Evolutionary conservation across 1,140 invertebrate genomes (phyloP).

Genomic region (Drosophila lacertosa): DNA sequence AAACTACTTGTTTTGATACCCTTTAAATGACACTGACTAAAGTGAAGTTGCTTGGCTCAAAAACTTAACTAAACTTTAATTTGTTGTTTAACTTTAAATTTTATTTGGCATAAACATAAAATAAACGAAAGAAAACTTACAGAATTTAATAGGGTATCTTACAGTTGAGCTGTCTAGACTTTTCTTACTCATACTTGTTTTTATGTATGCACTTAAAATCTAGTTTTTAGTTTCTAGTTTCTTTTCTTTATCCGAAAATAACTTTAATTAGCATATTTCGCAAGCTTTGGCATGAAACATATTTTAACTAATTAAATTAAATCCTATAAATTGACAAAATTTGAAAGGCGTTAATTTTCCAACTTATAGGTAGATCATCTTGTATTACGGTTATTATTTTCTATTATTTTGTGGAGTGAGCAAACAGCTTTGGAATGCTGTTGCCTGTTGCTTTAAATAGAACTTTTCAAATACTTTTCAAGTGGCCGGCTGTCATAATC

Average conservation of each 20-base stretch:
- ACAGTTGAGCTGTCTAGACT: background rate
- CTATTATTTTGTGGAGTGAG: constrained; percentile 38
- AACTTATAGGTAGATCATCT: background rate
- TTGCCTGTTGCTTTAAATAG: constrained; percentile 55
- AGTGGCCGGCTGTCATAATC: constrained; percentile 72
- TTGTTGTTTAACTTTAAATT: no score
- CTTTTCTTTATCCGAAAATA: background rate
- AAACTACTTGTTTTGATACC: constrained; percentile 7
- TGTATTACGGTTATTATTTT: constrained; percentile 19
- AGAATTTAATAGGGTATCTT: background rate
- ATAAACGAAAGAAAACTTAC: background rate
- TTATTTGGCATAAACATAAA: no score
- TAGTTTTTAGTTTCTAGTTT: constrained; percentile 11
- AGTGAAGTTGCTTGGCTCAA: no score
- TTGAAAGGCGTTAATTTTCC: background rate
- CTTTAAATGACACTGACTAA: background rate
- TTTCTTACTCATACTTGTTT: background rate
- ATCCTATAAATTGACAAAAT: constrained; percentile 12
- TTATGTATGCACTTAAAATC: constrained; percentile 2
- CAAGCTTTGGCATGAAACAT: constrained; percentile 7
- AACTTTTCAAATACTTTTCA: constrained; percentile 43
- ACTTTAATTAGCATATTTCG: background rate
- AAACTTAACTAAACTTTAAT: no score
- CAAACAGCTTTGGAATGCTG: constrained; percentile 50
- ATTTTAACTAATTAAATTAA: constrained; percentile 16